These are phyloP conservation scores for Halichoerus grypus DNA, from an alignment of 2,113 vertebrate genomes.

Conservation along the genomic window DNA sequence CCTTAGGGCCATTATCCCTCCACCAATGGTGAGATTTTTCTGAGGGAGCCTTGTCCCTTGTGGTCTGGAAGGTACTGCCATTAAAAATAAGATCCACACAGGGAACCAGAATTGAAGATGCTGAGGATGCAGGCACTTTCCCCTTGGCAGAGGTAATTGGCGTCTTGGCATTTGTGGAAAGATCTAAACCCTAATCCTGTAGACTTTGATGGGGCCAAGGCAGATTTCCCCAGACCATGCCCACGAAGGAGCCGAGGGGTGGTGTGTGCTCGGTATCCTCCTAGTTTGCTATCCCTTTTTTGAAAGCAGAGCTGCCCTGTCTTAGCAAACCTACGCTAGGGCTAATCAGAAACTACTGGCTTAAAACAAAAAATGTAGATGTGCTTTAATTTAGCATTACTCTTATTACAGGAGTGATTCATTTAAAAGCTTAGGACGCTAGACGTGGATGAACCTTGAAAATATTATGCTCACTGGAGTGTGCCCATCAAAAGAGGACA, in stretches of 20 bases:
- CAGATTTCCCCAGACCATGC: not conserved
- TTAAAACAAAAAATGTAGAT: not conserved
- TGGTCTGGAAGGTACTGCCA: conserved; percentile 34
- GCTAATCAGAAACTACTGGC: not conserved
- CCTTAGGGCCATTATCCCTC: conserved; percentile 71
- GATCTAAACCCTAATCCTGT: not conserved
- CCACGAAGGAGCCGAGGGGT: not conserved
- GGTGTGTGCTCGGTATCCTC: fast-evolving
- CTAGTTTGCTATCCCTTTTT: not conserved
- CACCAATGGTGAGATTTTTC: conserved; percentile 38
- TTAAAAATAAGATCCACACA: conserved; percentile 53
- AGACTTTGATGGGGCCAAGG: not conserved
- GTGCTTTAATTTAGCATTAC: not conserved
- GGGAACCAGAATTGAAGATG: conserved; percentile 64
- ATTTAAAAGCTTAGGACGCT: not conserved
- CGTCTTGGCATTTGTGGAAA: conserved; percentile 54
- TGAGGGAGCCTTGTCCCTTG: conserved; percentile 24
- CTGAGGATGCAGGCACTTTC: conserved; percentile 39
- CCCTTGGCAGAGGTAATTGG: conserved; percentile 33
- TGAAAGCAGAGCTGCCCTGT: not conserved
- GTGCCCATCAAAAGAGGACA: not conserved
- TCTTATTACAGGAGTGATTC: not conserved
- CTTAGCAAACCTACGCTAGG: not conserved
- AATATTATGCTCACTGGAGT: not conserved
- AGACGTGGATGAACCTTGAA: not conserved